A percentile compares a stretch with the other conserved stretches of the same genome.
Conservation (phyloP, 2,888 invertebrate species). For the Cyaniris semiargus region DNA sequence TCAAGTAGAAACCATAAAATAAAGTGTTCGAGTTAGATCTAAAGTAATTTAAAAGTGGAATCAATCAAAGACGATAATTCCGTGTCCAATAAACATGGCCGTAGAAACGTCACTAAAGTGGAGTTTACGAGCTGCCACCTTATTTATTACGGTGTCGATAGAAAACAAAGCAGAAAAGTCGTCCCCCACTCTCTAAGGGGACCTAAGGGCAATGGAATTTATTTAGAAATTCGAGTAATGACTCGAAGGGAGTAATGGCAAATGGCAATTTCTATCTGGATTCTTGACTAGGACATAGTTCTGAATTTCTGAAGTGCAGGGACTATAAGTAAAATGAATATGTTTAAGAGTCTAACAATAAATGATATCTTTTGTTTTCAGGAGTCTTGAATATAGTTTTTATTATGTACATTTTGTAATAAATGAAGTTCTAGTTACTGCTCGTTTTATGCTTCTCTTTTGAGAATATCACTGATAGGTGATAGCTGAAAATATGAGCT, state of each 20-base stretch:
- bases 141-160: slow-evolving; percentile 64
- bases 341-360: too few species aligned
- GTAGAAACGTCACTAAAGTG: slow-evolving; percentile 65
- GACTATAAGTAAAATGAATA: too few species aligned
- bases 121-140: slow-evolving; percentile 74
- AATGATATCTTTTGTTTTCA: too few species aligned
- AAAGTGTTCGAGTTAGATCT: slow-evolving; percentile 43
- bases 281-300: too few species aligned
- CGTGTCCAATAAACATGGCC: slow-evolving; percentile 70
- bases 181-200: not conserved
- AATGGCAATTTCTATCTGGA: too few species aligned
- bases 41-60: slow-evolving; percentile 56
- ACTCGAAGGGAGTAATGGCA: too few species aligned
- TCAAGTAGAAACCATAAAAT: slow-evolving; percentile 53
- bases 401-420: too few species aligned
- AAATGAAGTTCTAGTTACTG: not conserved
- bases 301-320: too few species aligned
- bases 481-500: too few species aligned
- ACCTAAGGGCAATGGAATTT: not conserved
- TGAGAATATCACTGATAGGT: not conserved
- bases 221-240: not conserved
- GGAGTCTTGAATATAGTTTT: too few species aligned
- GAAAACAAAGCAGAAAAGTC: slow-evolving; percentile 58
- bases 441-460: not conserved
- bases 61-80: slow-evolving; percentile 76